Percentiles rank a stretch among this genome's conserved stretches.
These are phyloP conservation scores for Manacus vitellinus DNA, from an alignment of 2,113 vertebrate species.

Conservation along the genomic window DNA sequence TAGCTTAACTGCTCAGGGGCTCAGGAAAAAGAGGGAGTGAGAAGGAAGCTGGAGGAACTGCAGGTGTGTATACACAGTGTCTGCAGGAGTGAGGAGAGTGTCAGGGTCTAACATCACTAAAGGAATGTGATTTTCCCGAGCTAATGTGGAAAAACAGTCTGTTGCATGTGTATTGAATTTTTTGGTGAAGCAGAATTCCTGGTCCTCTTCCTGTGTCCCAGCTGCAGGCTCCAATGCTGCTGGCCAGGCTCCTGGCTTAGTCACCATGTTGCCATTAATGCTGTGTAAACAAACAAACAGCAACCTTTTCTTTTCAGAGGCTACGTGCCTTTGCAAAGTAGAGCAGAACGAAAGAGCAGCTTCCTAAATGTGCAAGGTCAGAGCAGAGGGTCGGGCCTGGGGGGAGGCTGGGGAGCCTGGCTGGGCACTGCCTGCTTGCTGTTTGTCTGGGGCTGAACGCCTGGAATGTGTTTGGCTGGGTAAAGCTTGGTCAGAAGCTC, in stretches of 20 bases:
- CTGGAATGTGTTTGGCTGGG: neutral
- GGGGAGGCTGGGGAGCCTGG: neutral
- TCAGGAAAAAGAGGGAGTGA: neutral
- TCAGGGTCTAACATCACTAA: neutral
- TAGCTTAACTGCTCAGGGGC: neutral
- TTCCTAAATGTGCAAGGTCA: neutral
- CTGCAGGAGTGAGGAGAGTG: neutral
- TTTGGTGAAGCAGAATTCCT: neutral
- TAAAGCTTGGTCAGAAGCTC: neutral
- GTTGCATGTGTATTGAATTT: neutral
- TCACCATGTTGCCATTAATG: neutral
- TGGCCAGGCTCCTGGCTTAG: neutral
- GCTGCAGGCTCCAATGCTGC: neutral
- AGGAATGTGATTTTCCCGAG: neutral
- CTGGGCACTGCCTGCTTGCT: rapidly evolving
- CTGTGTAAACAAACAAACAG: neutral
- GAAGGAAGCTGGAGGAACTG: neutral
- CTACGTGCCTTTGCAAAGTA: neutral
- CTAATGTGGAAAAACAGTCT: neutral
- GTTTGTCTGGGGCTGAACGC: neutral
- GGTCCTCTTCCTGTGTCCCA: neutral
- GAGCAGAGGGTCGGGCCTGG: neutral
- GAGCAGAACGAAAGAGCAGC: slow-evolving; percentile 22
- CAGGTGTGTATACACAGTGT: neutral
- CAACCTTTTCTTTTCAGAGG: neutral